Evolutionary conservation across 2,888 invertebrate species (phyloP).

Genomic region (Colostygia pectinataria): DNA sequence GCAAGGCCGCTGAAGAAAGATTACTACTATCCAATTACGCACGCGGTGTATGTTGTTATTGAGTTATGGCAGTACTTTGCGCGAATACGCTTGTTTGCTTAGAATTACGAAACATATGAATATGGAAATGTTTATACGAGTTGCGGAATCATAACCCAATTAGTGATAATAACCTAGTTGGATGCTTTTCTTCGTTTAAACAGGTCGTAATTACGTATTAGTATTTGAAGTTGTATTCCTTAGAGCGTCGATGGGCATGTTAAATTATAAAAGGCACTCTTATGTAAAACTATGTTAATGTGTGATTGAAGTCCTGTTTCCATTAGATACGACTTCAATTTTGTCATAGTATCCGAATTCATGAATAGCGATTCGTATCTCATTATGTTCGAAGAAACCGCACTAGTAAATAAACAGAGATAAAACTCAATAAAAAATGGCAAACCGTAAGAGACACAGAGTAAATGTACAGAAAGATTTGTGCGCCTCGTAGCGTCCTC

Average conservation of each 20-base stretch:
- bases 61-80: slow-evolving; percentile 60
- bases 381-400: slow-evolving; percentile 9
- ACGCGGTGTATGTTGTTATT: slow-evolving; percentile 59
- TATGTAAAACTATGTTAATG: slow-evolving; percentile 4
- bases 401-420: slow-evolving; percentile 9
- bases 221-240: neutral
- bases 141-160: slow-evolving; percentile 31
- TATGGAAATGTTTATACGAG: slow-evolving; percentile 34
- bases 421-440: too few relatives aligned
- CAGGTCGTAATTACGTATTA: neutral
- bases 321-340: slow-evolving; percentile 12
- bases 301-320: slow-evolving; percentile 4
- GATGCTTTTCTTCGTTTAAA: slow-evolving; percentile 15
- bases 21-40: slow-evolving; percentile 75
- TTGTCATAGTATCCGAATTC: slow-evolving; percentile 17
- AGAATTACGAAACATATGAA: slow-evolving; percentile 42
- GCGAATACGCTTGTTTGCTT: slow-evolving; percentile 46
- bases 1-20: slow-evolving; percentile 67
- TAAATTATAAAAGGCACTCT: too few relatives aligned
- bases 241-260: too few relatives aligned
- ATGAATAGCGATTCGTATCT: slow-evolving; percentile 25
- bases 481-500: too few relatives aligned
- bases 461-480: too few relatives aligned
- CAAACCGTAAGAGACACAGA: too few relatives aligned
- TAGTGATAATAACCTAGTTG: slow-evolving; percentile 30